These are phyloP conservation scores for Tachysurus vachellii DNA, from an alignment of 2,113 vertebrate genomes.

Conservation along the genomic window DNA sequence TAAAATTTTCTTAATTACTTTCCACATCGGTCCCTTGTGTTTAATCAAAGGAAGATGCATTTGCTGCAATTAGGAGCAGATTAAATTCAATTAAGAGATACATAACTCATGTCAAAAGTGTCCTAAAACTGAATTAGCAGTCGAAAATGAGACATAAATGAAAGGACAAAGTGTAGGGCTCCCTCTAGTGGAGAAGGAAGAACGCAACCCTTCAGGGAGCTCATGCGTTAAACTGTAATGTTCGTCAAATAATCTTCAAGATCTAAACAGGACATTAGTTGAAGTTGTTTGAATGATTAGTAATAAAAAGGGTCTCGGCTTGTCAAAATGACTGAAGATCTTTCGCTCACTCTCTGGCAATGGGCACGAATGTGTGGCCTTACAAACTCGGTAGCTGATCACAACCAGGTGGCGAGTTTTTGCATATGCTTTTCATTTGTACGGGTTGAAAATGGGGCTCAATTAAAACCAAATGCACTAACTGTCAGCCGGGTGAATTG, in stretches of 20 bases:
- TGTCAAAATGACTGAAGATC: conserved; percentile 37
- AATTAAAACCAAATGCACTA: conserved; percentile 78
- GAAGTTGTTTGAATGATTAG: conserved; percentile 30
- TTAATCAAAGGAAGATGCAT: conserved; percentile 18
- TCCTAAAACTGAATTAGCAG: conserved; percentile 30
- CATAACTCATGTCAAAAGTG: conserved; percentile 12
- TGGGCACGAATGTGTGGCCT: conserved; percentile 29
- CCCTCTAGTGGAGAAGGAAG: conserved; percentile 67
- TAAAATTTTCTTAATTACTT: conserved; percentile 27
- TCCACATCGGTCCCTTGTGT: background rate
- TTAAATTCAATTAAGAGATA: conserved; percentile 26
- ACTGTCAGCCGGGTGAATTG: conserved; percentile 71
- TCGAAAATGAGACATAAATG: background rate
- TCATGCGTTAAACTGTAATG: conserved; percentile 1
- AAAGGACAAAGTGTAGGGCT: conserved; percentile 49
- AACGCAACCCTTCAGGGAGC: conserved; percentile 21
- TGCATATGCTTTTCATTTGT: conserved; percentile 77
- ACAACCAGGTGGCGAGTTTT: conserved; percentile 72
- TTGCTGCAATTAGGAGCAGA: conserved; percentile 17
- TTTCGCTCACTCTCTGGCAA: conserved; percentile 45
- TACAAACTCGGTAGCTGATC: conserved; percentile 73
- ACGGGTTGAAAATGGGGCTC: conserved; percentile 74
- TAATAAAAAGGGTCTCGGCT: conserved; percentile 19
- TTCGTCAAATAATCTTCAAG: conserved; percentile 23
- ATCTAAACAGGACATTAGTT: conserved; percentile 42